These are phyloP conservation scores for Cheilinus undulatus DNA, from an alignment of 2,113 vertebrate species.

Conservation along the genomic window DNA sequence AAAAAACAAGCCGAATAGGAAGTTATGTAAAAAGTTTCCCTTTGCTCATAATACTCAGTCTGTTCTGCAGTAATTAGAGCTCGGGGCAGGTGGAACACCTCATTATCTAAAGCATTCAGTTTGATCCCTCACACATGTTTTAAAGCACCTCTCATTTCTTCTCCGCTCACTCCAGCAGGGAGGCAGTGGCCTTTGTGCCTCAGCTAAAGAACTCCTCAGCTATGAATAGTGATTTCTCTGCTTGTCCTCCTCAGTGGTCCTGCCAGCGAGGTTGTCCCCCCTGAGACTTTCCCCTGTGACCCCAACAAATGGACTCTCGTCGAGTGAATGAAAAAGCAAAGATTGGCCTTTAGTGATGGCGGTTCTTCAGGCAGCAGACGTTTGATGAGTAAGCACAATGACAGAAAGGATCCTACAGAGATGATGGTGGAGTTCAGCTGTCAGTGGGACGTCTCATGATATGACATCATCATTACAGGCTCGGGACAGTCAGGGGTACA, in stretches of 20 bases:
- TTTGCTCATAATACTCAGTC: slow-evolving; percentile 5
- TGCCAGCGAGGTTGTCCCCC: slow-evolving; percentile 67
- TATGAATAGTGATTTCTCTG: slow-evolving; percentile 71
- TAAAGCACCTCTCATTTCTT: slow-evolving; percentile 61
- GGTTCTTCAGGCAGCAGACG: slow-evolving; percentile 56
- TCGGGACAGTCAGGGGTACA: background rate
- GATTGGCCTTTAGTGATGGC: slow-evolving; percentile 75
- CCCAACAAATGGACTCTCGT: slow-evolving; percentile 80
- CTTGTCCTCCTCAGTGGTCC: slow-evolving; percentile 61
- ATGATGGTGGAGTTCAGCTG: slow-evolving; percentile 14
- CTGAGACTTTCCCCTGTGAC: slow-evolving; percentile 81
- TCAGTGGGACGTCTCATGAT: slow-evolving; percentile 30
- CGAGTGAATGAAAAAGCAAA: slow-evolving; percentile 68
- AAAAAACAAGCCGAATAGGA: background rate
- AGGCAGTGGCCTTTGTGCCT: slow-evolving; percentile 71
- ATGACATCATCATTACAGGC: slow-evolving; percentile 16
- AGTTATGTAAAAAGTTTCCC: background rate
- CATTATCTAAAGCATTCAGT: slow-evolving; percentile 78
- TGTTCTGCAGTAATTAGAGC: slow-evolving; percentile 28
- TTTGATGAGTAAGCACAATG: slow-evolving; percentile 57
- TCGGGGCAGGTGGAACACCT: slow-evolving; percentile 74
- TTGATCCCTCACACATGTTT: slow-evolving; percentile 55
- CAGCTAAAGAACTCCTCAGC: slow-evolving; percentile 73
- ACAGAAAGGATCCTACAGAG: slow-evolving; percentile 23
- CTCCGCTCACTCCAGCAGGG: slow-evolving; percentile 65